These are phyloP conservation scores for Tetanocera ferruginea DNA, from an alignment of 2,888 invertebrate genomes.

Conservation along the genomic window DNA sequence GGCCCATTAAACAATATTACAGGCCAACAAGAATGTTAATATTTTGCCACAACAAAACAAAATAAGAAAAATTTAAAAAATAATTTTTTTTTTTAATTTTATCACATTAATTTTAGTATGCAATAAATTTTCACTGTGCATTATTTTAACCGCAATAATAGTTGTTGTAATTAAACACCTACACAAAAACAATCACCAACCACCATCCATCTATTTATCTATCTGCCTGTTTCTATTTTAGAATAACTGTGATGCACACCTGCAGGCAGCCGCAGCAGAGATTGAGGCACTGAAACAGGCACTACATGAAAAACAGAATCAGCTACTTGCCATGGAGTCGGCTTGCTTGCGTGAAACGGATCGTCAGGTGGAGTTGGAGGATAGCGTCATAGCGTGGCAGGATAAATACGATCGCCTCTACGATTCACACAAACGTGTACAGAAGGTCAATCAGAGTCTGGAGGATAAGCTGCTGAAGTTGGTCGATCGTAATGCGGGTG, in stretches of 20 bases:
- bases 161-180: too few species aligned
- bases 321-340: constrained; percentile 88
- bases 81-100: background rate
- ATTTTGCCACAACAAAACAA: background rate
- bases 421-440: constrained; percentile 93
- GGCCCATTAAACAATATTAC: too few species aligned
- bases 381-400: constrained; percentile 88
- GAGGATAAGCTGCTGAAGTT: constrained; percentile 94
- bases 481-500: constrained; percentile 92
- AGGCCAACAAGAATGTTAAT: background rate
- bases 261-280: constrained; percentile 78
- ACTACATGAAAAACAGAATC: constrained; percentile 83
- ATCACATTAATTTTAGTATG: too few species aligned
- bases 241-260: constrained; percentile 74
- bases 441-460: constrained; percentile 93
- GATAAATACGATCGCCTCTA: constrained; percentile 94
- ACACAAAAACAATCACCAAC: background rate
- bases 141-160: too few species aligned
- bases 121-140: too few species aligned
- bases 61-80: background rate
- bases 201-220: background rate
- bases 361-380: constrained; percentile 82
- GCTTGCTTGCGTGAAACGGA: constrained; percentile 86
- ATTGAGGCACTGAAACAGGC: constrained; percentile 88
- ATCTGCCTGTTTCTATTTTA: constrained; percentile 38